Evolutionary conservation across 2,113 vertebrate genomes (phyloP), one percentile per base, ranked within the genome.

Genomic region (Nycticryphes semicollaris): DNA sequence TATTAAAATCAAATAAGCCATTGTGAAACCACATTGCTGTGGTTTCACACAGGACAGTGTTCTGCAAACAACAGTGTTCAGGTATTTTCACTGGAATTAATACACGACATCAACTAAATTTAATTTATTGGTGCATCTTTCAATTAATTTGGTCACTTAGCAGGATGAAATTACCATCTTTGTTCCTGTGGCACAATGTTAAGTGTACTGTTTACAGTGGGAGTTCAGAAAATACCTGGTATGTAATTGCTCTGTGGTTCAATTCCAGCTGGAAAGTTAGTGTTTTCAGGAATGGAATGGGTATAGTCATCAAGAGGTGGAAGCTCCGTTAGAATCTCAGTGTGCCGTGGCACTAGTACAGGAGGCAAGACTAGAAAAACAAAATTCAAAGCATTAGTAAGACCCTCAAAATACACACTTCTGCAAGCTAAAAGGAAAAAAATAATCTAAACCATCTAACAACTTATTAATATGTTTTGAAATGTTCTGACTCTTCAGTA

Each of bases 171-270:
- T 39, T 1, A 39, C 15, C 39, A 45, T n/a, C n/a, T 54, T n/a
- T 64, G 17, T 47, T 63, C 25, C 39, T 22, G 14, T 7, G 7
- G 56, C 6, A 37, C 21, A 79, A 21, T 0, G 15, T 10, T 50
- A 78, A 68, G 31, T 2, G 5, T 0, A 2, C 27, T 57, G 50
- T 18, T 57, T 50, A 10, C 3, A 1, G 22, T 12, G 6, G 28
- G 41, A 93, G 54, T 47, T 63, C 39, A 84, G 95, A 56, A 66
- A 96, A 94, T 97, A 99, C 99, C 99, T 99, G 99, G 99, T 98
- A 99, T 99, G 89, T 99, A 99, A 98, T 99, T 99, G 97, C 99
- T 99, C 75, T 99, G 99, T 91, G 99, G 99, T 92, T 99, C 99
- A 87, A 99, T 99, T 82, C 99, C 99, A 31, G 98, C 99, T 82